phyloP scores from a whole-genome alignment of 2,797 vertebrate species.

The Eospalax fontanierii region DNA sequence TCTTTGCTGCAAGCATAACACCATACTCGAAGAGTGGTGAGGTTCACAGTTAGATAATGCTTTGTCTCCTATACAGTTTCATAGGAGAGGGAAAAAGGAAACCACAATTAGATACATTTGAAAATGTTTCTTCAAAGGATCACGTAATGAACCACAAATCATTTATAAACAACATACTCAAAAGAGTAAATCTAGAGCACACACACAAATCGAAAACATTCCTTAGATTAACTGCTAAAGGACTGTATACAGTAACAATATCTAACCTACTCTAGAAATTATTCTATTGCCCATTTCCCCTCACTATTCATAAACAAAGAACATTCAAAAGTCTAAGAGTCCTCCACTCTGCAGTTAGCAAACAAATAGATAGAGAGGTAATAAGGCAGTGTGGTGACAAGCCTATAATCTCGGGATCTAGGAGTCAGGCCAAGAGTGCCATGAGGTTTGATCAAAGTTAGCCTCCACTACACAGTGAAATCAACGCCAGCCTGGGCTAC shows the following conservation, averaged over 20 bases:
- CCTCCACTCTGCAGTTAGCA: not conserved
- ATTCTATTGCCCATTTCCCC: slow-evolving; percentile 23
- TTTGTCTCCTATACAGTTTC: slow-evolving; percentile 93
- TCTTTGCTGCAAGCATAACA: slow-evolving; percentile 99
- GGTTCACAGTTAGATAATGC: slow-evolving; percentile 98
- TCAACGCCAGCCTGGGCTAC: not conserved
- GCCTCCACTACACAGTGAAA: not conserved
- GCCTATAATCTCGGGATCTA: not conserved
- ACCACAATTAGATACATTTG: slow-evolving; percentile 29
- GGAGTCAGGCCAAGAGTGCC: not conserved
- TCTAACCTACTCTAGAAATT: not conserved
- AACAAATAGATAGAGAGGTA: slow-evolving; percentile 33
- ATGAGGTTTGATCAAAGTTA: not conserved
- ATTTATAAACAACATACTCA: slow-evolving; percentile 49
- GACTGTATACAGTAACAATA: not conserved
- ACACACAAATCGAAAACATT: not conserved
- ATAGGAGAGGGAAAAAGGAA: slow-evolving; percentile 21
- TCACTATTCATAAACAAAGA: not conserved
- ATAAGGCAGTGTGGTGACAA: too few species aligned
- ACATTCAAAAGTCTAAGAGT: not conserved
- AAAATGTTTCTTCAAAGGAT: slow-evolving; percentile 61
- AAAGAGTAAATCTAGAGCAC: slow-evolving; percentile 23
- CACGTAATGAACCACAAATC: not conserved
- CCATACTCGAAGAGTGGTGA: slow-evolving; percentile 98
- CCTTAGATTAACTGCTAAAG: slow-evolving; percentile 9